phyloP scores from a whole-genome alignment of 2,113 vertebrate genomes.

The Natator depressus region DNA sequence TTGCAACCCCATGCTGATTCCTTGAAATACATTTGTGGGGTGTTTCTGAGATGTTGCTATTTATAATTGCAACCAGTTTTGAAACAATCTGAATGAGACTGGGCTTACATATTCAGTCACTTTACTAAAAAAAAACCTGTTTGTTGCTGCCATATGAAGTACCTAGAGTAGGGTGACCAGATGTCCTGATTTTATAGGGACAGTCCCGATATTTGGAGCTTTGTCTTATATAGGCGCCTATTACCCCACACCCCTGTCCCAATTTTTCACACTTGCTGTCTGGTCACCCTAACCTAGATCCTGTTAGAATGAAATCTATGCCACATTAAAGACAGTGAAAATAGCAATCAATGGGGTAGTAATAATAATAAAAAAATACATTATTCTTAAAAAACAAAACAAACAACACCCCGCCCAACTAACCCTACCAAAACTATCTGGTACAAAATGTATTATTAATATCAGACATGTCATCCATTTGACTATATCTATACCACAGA shows the following conservation, averaged over 20 bases:
- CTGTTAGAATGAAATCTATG: not conserved
- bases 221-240: no score
- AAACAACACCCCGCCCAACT: not conserved
- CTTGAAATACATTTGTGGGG: fast-evolving
- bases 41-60: not conserved
- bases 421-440: not conserved
- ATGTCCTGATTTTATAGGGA: no score
- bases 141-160: not conserved
- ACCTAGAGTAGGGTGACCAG: fast-evolving
- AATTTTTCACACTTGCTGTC: no score
- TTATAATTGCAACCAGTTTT: not conserved
- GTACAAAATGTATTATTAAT: constrained; percentile 15
- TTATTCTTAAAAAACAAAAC: constrained; percentile 9
- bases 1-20: not conserved
- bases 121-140: not conserved
- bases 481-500: constrained; percentile 53
- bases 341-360: not conserved
- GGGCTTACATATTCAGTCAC: fast-evolving
- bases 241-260: no score
- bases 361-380: not conserved
- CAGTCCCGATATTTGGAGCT: no score
- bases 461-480: constrained; percentile 56
- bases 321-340: not conserved
- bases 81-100: not conserved
- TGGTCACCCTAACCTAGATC: fast-evolving